phyloP scores from a whole-genome alignment of 2,888 invertebrate genomes.

The Drosophila niveifrons region DNA sequence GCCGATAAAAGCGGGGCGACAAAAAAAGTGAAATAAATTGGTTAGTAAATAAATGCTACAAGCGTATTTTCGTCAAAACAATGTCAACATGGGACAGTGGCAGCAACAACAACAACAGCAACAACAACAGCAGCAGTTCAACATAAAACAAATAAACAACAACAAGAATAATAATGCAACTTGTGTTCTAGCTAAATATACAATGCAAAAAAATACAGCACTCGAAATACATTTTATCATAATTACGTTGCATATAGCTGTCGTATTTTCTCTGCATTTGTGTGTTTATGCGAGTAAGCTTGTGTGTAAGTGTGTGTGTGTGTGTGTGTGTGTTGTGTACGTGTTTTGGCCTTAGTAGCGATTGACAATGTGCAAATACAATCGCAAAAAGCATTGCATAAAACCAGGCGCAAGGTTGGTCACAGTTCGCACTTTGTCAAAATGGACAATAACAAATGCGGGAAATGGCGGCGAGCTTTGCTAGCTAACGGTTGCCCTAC shows the following conservation, averaged over 20 bases:
- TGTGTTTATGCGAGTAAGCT: constrained; percentile 1
- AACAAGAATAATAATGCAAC: constrained; percentile 45
- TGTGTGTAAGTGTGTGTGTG: constrained; percentile 7
- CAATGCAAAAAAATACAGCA: constrained; percentile 8
- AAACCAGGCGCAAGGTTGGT: constrained; percentile 51
- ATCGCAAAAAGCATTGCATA: constrained; percentile 64
- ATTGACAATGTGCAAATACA: constrained; percentile 31
- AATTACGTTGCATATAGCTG: constrained; percentile 46
- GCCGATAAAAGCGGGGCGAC: constrained; percentile 21
- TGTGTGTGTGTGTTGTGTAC: constrained; percentile 3
- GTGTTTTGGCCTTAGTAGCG: constrained; percentile 36
- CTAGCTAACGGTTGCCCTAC: background rate
- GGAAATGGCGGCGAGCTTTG: background rate
- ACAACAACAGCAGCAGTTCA: constrained; percentile 38
- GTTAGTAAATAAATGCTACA: constrained; percentile 72
- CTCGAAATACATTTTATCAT: constrained; percentile 47
- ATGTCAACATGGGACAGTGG: constrained; percentile 67
- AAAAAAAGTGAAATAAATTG: constrained; percentile 41
- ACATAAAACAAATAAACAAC: constrained; percentile 54
- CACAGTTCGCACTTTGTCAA: constrained; percentile 5
- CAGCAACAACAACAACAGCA: constrained; percentile 44
- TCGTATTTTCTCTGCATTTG: constrained; percentile 2
- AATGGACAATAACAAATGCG: background rate
- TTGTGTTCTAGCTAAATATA: constrained; percentile 45
- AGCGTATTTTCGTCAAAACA: constrained; percentile 74